Conservation (phyloP, 2,888 invertebrate genomes). For the Acanthosepion esculentum region DNA sequence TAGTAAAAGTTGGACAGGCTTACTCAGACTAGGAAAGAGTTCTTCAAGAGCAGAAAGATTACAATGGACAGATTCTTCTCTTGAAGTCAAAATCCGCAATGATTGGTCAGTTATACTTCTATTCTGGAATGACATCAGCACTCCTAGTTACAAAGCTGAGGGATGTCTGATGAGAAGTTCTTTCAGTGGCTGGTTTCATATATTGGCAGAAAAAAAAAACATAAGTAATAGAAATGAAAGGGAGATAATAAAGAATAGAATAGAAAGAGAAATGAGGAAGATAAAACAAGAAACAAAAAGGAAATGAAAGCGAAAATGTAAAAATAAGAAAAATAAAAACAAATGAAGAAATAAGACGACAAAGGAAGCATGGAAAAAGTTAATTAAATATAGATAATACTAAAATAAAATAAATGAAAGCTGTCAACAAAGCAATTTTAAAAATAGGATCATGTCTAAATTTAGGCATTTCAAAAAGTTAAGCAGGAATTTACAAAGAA, state of each 20-base stretch:
- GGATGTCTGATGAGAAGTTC: not conserved
- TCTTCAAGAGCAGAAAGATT: constrained; percentile 13
- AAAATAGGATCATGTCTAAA: not conserved
- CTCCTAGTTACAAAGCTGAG: not conserved
- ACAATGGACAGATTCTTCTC: constrained; percentile 10
- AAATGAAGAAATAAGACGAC: not conserved
- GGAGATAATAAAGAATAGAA: not conserved
- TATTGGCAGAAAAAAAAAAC: not conserved
- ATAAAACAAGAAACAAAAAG: too few relatives aligned
- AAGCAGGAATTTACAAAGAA: not conserved
- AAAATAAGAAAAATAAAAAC: not conserved
- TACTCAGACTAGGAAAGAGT: constrained; percentile 9
- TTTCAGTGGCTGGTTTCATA: not conserved
- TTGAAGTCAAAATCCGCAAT: constrained; percentile 33
- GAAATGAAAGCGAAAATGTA: not conserved
- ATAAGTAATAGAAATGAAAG: too few relatives aligned
- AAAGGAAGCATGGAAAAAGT: not conserved
- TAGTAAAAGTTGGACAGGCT: not conserved
- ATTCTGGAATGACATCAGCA: not conserved
- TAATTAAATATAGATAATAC: not conserved
- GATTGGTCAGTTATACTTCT: constrained; percentile 16
- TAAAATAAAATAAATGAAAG: not conserved
- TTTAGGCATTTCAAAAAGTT: not conserved
- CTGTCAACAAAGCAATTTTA: not conserved
- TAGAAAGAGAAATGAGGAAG: not conserved